These are phyloP conservation scores for Drosophila anomelani DNA, from an alignment of 2,888 invertebrate species.

Conservation along the genomic window DNA sequence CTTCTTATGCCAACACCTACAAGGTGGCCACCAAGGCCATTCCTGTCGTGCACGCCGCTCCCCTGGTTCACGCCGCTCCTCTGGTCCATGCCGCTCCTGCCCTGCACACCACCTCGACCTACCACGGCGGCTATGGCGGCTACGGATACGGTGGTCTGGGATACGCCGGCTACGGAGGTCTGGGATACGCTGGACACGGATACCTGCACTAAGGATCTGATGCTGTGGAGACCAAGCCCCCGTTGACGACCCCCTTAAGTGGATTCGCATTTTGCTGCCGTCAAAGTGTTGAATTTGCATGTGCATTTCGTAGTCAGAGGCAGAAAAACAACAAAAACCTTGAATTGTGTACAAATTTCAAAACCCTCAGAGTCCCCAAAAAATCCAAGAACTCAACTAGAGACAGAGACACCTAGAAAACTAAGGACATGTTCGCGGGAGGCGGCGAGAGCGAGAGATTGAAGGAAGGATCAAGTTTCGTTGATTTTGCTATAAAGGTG, in stretches of 20 bases:
- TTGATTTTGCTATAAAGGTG: conserved; percentile 58
- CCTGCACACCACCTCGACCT: conserved; percentile 80
- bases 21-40: conserved; percentile 82
- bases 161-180: conserved; percentile 61
- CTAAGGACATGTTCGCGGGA: conserved; percentile 23
- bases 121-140: conserved; percentile 72
- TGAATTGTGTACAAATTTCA: conserved; percentile 59
- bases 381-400: conserved; percentile 28
- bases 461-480: conserved; percentile 44
- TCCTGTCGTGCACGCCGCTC: conserved; percentile 82
- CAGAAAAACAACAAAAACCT: conserved; percentile 29
- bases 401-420: conserved; percentile 47
- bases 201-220: conserved; percentile 72
- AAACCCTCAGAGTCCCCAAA: conserved; percentile 5
- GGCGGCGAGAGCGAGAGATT: conserved; percentile 32
- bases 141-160: conserved; percentile 72
- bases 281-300: conserved; percentile 57
- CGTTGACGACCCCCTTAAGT: conserved; percentile 54
- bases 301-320: conserved; percentile 40
- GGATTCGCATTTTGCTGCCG: conserved; percentile 66
- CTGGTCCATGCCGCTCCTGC: conserved; percentile 80
- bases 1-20: conserved; percentile 84
- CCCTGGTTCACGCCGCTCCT: conserved; percentile 68
- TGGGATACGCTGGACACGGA: conserved; percentile 68
- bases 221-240: not conserved